Base-by-base conservation (phyloP, 1,140 invertebrate genomes). In the Sinonovacula constricta region DNA sequence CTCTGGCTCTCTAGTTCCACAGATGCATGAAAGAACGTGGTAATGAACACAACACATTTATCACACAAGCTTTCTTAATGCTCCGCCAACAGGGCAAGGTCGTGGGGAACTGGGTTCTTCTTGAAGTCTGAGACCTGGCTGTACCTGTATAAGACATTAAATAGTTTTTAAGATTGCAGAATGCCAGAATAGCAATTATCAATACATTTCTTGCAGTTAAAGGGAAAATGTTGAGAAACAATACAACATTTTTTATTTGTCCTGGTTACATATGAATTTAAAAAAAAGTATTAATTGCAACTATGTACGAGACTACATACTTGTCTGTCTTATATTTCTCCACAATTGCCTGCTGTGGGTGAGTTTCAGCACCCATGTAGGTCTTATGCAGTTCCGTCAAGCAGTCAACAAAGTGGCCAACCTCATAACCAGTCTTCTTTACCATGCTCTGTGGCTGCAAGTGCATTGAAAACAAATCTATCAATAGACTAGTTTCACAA, bases 301-400 rank as follows among this genome's bases (percentile, higher is more conserved):
- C n/a, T n/a, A n/a, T n/a, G n/a, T 28, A 79, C 22, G 51, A n/a
- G n/a, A 45, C 28, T 68, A 90, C 91, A 91, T 89, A 93, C 95
- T 95, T 96, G 89, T 92, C 93, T 77, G 90, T 92, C 91, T 94
- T 95, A 90, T 96, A 97, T 91, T 97, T 97, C 83, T 96, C 95
- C 62, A 94, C 92, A 74, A 97, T 95, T 3, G 96, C 95, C 87
- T 96, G 95, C 86, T 97, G 96, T 51, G 93, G 93, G 59, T 94
- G 91, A 36, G 91, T 92, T 14, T 92, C 86, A 2, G 95, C 94
- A 81, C 93, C 92, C 12, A 88, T 88, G 88, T 96, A 96, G 3
- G 95, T 93, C 79, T 93, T 92, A 62, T 94, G 93, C 54, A 98
- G 91, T 83, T 94, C 92, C 2, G 92, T 89, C 24, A 96, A 91